These are phyloP conservation scores for Nephrocerus scutellatus DNA, from an alignment of 2,888 invertebrate genomes.

Conservation along the genomic window DNA sequence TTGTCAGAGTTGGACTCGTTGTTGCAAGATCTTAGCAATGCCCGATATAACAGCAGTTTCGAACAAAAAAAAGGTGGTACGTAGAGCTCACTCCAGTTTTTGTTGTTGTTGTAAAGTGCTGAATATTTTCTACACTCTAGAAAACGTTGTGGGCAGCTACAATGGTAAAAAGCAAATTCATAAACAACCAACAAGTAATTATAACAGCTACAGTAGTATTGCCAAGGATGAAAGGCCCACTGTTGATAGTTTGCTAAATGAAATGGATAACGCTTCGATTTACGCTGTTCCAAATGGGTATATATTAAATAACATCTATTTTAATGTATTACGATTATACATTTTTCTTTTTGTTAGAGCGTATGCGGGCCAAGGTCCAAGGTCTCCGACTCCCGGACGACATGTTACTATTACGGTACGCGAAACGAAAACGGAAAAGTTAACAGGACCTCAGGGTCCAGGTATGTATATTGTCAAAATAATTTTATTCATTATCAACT, in stretches of 20 bases:
- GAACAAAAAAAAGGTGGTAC: constrained; percentile 49
- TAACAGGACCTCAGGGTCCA: constrained; percentile 44
- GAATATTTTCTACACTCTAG: constrained; percentile 24
- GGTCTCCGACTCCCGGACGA: constrained; percentile 45
- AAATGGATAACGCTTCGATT: constrained; percentile 55
- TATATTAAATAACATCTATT: constrained; percentile 9
- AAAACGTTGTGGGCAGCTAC: constrained; percentile 36
- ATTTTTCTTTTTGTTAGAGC: too few relatives aligned
- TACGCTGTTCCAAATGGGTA: constrained; percentile 72
- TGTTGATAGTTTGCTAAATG: constrained; percentile 84
- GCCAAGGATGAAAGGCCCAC: constrained; percentile 58
- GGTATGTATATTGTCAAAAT: constrained; percentile 27
- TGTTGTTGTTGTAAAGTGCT: background rate
- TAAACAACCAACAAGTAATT: constrained; percentile 46
- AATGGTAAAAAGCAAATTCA: constrained; percentile 24
- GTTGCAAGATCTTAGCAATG: constrained; percentile 83
- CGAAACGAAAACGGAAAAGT: constrained; percentile 55
- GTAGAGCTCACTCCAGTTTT: background rate
- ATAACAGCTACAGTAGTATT: constrained; percentile 40
- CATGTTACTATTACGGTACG: constrained; percentile 56
- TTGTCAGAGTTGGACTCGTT: constrained; percentile 86
- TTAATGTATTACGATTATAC: background rate
- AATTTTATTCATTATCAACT: background rate
- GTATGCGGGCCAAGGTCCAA: constrained; percentile 21
- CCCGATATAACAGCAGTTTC: constrained; percentile 52